phyloP scores from a whole-genome alignment of 37 sponge, comb jelly and placozoan genomes.

The Amphimedon queenslandica region DNA sequence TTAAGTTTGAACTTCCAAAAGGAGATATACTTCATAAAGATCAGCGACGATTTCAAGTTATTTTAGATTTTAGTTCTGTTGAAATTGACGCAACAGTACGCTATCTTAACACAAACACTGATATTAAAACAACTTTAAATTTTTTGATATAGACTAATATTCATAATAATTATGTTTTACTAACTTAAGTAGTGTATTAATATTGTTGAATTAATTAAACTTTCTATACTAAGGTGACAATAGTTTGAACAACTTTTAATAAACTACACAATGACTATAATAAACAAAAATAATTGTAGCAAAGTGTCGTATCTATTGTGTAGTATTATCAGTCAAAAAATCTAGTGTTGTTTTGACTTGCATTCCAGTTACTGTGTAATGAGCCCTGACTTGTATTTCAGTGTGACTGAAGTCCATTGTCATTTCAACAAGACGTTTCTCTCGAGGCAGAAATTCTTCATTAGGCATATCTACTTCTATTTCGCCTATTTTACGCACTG shows the following conservation, averaged over 20 bases:
- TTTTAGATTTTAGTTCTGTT: constrained; percentile 25
- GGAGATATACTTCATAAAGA: constrained; percentile 5
- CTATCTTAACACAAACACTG: not conserved
- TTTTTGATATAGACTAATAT: not conserved
- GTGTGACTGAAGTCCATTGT: constrained; percentile 37
- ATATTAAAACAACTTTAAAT: not conserved
- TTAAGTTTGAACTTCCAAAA: constrained; percentile 9
- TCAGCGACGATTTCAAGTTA: constrained; percentile 1
- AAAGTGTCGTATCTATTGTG: too few species aligned
- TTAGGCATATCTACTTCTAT: constrained; percentile 12
- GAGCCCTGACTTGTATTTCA: constrained; percentile 36
- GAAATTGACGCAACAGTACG: constrained; percentile 21
- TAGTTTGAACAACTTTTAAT: not conserved
- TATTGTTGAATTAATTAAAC: not conserved
- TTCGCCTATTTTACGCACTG: constrained; percentile 8
- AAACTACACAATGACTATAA: not conserved
- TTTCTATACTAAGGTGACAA: not conserved
- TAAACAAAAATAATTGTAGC: too few species aligned
- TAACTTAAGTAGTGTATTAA: too few species aligned
- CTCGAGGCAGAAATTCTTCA: not conserved
- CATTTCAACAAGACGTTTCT: constrained; percentile 11
- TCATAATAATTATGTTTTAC: too few species aligned
- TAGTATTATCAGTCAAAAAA: constrained; percentile 11
- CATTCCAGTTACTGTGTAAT: not conserved
- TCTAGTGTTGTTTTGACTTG: constrained; percentile 21